Evolutionary conservation across 2,888 invertebrate species (phyloP).

Genomic region (Coelopa pilipes): DNA sequence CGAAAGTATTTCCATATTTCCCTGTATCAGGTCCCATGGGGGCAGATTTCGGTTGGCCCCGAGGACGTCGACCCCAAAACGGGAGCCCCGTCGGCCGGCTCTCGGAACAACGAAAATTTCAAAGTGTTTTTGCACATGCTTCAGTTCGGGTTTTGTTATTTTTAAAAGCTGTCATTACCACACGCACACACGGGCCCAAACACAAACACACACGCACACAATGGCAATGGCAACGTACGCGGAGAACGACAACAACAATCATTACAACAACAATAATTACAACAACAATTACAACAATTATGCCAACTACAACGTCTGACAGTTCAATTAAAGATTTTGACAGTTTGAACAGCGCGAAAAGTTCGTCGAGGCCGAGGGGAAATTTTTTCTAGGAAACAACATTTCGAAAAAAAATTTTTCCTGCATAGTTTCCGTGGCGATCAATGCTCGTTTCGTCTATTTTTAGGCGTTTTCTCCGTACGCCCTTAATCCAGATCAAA

Average conservation of each 20-base stretch:
- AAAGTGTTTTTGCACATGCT: no score
- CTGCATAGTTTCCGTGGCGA: not conserved
- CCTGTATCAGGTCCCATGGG: no score
- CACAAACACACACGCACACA: no score
- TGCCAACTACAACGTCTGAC: constrained; percentile 14
- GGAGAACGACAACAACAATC: not conserved
- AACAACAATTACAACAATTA: not conserved
- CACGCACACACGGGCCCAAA: no score
- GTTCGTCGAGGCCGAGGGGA: not conserved
- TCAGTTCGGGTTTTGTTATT: no score
- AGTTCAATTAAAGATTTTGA: constrained; percentile 30
- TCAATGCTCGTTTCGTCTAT: not conserved
- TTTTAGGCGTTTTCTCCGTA: not conserved
- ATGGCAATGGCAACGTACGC: no score
- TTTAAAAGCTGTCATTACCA: no score
- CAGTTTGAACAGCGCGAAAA: constrained; percentile 14
- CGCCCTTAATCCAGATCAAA: not conserved
- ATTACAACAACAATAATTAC: not conserved
- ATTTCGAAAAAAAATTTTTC: not conserved
- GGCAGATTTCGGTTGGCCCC: no score
- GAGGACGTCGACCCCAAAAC: no score
- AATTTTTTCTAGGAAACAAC: not conserved
- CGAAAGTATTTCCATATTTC: no score
- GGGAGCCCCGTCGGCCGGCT: no score
- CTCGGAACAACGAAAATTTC: no score